These are phyloP conservation scores for Meteorus sp. DNA, from an alignment of 1,140 invertebrate species.

Conservation along the genomic window DNA sequence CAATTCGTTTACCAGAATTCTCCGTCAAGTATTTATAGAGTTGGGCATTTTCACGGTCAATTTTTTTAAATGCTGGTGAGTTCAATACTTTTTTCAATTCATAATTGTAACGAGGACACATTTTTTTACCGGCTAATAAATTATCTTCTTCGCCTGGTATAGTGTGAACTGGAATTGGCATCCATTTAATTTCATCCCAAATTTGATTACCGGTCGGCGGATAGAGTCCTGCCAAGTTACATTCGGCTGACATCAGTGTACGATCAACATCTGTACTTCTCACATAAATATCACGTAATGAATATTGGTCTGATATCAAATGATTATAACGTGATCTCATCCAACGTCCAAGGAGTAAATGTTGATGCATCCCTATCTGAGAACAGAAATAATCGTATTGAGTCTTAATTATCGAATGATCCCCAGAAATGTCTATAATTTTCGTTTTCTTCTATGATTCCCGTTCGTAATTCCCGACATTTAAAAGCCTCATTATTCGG, in stretches of 20 bases:
- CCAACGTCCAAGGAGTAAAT: constrained; percentile 77
- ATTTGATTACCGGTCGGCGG: constrained; percentile 64
- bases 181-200: constrained; percentile 80
- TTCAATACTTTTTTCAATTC: constrained; percentile 62
- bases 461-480: no score
- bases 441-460: no score
- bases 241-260: constrained; percentile 86
- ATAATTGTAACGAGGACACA: constrained; percentile 67
- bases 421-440: no score
- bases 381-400: constrained; percentile 21
- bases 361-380: constrained; percentile 76
- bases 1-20: constrained; percentile 63
- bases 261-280: constrained; percentile 84
- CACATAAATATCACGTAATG: constrained; percentile 67
- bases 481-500: no score
- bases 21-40: constrained; percentile 68
- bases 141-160: constrained; percentile 68
- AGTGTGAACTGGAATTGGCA: constrained; percentile 88
- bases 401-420: neutral
- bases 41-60: constrained; percentile 64
- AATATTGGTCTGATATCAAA: constrained; percentile 61
- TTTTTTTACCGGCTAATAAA: constrained; percentile 67
- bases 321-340: constrained; percentile 70
- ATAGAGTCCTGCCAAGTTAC: constrained; percentile 81
- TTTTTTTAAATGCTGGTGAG: constrained; percentile 62